phyloP scores from a whole-genome alignment of 2,113 vertebrate species.

The Percina caprodes region DNA sequence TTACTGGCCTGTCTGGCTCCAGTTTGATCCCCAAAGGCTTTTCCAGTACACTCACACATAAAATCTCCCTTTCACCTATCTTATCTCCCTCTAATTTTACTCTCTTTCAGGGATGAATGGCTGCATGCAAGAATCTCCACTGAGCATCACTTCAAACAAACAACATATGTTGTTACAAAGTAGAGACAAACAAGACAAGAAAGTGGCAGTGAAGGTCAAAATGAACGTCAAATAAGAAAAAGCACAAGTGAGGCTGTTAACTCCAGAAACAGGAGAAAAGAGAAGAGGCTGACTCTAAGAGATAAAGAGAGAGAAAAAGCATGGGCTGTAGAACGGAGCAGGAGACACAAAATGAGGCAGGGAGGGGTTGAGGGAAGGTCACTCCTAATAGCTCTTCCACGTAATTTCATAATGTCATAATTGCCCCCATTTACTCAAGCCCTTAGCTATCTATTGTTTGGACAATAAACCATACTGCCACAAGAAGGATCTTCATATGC shows the following conservation, averaged over 20 bases:
- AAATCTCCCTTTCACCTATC: constrained; percentile 49
- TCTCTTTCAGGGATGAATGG: constrained; percentile 34
- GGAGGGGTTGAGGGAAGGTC: constrained; percentile 71
- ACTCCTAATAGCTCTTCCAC: constrained; percentile 77
- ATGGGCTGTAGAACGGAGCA: constrained; percentile 37
- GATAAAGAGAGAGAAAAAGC: constrained; percentile 59
- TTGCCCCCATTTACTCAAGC: constrained; percentile 63
- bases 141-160: constrained; percentile 21
- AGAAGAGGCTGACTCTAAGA: constrained; percentile 54
- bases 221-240: constrained; percentile 40
- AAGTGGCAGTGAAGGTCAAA: constrained; percentile 68
- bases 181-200: constrained; percentile 2
- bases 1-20: constrained; percentile 50
- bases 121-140: constrained; percentile 32
- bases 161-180: constrained; percentile 29
- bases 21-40: constrained; percentile 60
- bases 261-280: constrained; percentile 50
- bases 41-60: constrained; percentile 39
- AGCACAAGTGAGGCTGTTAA: constrained; percentile 36
- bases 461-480: constrained; percentile 25
- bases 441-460: constrained; percentile 49
- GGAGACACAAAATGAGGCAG: constrained; percentile 37
- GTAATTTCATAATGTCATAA: constrained; percentile 82
- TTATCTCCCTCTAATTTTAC: constrained; percentile 50
- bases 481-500: constrained; percentile 12